These are phyloP conservation scores for Indicator indicator DNA, from an alignment of 2,113 vertebrate species.

Conservation along the genomic window DNA sequence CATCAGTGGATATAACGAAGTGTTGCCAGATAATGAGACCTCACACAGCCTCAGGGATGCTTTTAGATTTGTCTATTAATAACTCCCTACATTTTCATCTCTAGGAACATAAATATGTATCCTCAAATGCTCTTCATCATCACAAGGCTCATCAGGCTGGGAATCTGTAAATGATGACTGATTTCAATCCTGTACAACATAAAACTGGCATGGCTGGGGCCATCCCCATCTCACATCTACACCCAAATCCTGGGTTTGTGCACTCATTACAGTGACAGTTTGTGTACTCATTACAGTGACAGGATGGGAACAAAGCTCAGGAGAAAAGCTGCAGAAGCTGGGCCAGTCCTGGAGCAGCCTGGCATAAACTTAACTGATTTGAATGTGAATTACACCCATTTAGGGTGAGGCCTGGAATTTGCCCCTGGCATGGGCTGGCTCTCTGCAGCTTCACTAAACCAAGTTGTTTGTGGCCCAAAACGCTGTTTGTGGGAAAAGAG, in stretches of 20 bases:
- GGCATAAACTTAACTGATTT: constrained; percentile 37
- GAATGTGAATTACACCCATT: constrained; percentile 37
- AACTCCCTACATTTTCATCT: constrained; percentile 9
- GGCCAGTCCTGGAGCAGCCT: not conserved
- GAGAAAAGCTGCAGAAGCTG: not conserved
- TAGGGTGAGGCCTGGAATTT: constrained; percentile 28
- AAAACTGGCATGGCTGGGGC: not conserved
- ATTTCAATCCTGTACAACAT: not conserved
- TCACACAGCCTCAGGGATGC: not conserved
- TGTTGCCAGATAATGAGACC: constrained; percentile 23
- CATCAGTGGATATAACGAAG: not conserved
- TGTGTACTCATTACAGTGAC: not conserved
- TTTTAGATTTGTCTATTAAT: constrained; percentile 34
- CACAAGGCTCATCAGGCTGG: not conserved
- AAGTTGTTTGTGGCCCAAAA: not conserved
- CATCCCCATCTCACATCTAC: accelerated
- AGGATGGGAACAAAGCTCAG: constrained; percentile 13
- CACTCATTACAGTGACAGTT: not conserved
- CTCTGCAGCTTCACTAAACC: not conserved
- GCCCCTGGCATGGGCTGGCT: not conserved
- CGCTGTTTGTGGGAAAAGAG: not conserved
- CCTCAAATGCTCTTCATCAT: constrained; percentile 7
- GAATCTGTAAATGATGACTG: not conserved
- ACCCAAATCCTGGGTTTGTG: not conserved
- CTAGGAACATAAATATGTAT: constrained; percentile 33